Base-by-base conservation (phyloP, 2,888 invertebrate species). In the Epinotia ramella region DNA sequence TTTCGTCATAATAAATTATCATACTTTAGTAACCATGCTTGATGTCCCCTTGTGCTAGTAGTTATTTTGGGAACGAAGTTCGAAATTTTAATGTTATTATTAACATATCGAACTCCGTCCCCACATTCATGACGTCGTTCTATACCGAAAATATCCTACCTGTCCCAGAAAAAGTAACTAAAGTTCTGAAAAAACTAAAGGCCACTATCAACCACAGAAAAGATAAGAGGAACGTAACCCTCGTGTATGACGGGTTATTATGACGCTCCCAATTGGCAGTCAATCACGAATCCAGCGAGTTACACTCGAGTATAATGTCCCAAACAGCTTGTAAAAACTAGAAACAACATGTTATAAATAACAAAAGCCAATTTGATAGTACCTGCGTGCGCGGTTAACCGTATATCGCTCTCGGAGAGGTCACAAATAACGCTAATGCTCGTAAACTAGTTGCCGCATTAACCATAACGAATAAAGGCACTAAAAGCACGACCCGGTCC, bases 381-480 rank as follows among this genome's bases (percentile, higher is more conserved):
- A 76, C 76, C 76, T 72, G 76, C 66, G 78, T 73, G 78, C 73
- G 73, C 77, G 78, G 78, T 79, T 77, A 77, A 64, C 79, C 69
- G 68, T 77, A 77, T 74, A 80, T 80, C 78, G 80, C 77, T 78
- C 78, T 77, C 78, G 57, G 83, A 80, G 84, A 90, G 91, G 89
- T 91, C 90, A 84, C 92, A 91, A 92, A 92, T 91, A 92, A 92
- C 91, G 83, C 89, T 89, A 87, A 85, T 82, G 86, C 87, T 91
- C 94, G 91, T 94, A 94, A 94, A 93, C 92, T 90, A 93, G 89
- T 88, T 89, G 89, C 87, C 89, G 87, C 93, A 94, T 93, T 93
- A 93, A 90, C 93, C 91, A 92, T 93, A 92, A 92, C 93, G 94
- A 93, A 94, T 94, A 94, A 94, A 94, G 91, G 94, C 89, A 91